These are phyloP conservation scores for Malthinus seriepunctatus DNA, from an alignment of 2,888 invertebrate genomes.

Conservation along the genomic window DNA sequence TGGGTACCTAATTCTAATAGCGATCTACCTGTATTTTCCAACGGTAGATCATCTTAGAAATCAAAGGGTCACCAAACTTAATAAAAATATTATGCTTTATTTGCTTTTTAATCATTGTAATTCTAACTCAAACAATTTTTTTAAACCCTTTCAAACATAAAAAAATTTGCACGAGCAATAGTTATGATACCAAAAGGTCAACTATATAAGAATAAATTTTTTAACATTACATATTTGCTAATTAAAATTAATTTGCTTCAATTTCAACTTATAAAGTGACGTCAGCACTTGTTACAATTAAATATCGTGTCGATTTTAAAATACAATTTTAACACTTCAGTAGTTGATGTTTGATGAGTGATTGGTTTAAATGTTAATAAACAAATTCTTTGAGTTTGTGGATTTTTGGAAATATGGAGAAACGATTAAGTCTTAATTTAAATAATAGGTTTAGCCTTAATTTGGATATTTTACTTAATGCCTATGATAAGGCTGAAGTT, in stretches of 20 bases:
- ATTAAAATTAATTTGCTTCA: constrained; percentile 1
- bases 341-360: neutral
- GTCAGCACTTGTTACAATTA: neutral
- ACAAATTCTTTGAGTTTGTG: neutral
- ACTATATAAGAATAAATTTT: neutral
- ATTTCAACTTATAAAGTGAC: neutral
- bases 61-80: too few species aligned
- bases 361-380: neutral
- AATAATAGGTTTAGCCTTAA: constrained; percentile 1
- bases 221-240: neutral
- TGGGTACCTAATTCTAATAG: too few species aligned
- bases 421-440: constrained; percentile 1
- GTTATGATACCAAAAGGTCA: neutral
- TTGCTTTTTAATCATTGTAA: too few species aligned
- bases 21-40: too few species aligned
- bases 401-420: neutral
- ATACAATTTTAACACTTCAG: neutral
- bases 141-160: neutral
- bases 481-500: neutral
- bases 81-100: too few species aligned
- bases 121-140: too few species aligned
- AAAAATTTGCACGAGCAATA: neutral
- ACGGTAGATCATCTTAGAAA: too few species aligned
- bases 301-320: neutral
- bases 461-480: neutral